Evolutionary conservation across 2,797 vertebrate species (phyloP).

Genomic region (Propithecus deckenii): DNA sequence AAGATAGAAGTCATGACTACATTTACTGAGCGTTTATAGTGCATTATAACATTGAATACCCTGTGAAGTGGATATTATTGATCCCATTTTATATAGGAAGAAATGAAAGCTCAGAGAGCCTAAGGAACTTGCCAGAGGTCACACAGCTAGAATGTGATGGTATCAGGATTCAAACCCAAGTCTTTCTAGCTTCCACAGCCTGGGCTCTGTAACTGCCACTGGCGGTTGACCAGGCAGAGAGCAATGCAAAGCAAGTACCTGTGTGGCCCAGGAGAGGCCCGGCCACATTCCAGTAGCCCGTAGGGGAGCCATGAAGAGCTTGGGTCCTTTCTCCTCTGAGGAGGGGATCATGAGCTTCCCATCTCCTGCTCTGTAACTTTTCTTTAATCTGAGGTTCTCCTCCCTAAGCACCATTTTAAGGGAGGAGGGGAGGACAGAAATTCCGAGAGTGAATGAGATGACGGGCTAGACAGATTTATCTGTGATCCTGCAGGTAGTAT

Average conservation of each 20-base stretch:
- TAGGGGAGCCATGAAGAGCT: background rate
- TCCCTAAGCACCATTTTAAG: background rate
- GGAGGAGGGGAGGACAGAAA: background rate
- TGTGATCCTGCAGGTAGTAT: background rate
- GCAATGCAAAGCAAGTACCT: background rate
- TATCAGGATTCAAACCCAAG: background rate
- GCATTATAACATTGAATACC: background rate
- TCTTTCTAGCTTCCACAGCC: conserved; percentile 8
- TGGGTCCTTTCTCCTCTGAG: background rate
- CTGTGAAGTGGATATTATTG: background rate
- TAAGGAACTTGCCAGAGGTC: conserved; percentile 14
- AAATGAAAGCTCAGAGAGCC: conserved; percentile 11
- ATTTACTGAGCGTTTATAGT: background rate
- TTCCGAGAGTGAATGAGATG: background rate
- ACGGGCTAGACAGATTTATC: background rate
- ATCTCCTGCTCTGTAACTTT: background rate
- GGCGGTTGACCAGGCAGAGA: background rate
- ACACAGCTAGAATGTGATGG: conserved; percentile 12
- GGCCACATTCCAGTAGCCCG: background rate
- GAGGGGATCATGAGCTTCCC: background rate
- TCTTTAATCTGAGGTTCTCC: background rate
- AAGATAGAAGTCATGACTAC: background rate
- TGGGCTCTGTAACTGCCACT: background rate
- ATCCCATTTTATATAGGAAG: background rate
- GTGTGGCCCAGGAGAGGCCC: background rate